Evolutionary conservation across 2,888 invertebrate species (phyloP).

Genomic region (Agrochola litura): DNA sequence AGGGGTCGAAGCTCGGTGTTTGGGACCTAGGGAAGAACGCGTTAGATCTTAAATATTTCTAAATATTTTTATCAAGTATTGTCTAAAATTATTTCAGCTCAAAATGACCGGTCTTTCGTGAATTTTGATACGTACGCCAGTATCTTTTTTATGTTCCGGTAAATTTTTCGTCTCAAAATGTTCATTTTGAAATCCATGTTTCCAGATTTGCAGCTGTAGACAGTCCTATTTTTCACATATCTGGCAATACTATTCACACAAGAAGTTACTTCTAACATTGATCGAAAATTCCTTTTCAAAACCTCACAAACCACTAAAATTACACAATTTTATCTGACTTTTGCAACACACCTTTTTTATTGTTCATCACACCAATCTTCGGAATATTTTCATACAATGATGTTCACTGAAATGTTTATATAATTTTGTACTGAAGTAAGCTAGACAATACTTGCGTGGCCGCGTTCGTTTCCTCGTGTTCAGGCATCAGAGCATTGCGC

Average conservation of each 20-base stretch:
- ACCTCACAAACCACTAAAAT: slow-evolving; percentile 45
- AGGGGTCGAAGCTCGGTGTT: slow-evolving; percentile 60
- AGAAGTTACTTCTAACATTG: slow-evolving; percentile 25
- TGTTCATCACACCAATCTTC: slow-evolving; percentile 47
- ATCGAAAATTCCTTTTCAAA: slow-evolving; percentile 40
- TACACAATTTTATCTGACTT: slow-evolving; percentile 38
- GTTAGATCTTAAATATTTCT: slow-evolving; percentile 32
- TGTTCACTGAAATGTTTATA: slow-evolving; percentile 29
- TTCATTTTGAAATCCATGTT: slow-evolving; percentile 29
- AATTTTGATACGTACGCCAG: slow-evolving; percentile 27
- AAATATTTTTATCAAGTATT: slow-evolving; percentile 35
- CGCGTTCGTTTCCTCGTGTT: slow-evolving; percentile 48
- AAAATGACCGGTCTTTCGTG: slow-evolving; percentile 12
- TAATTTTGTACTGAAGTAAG: slow-evolving; percentile 33
- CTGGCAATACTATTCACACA: slow-evolving; percentile 52
- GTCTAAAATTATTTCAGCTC: slow-evolving; percentile 56
- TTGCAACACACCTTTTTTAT: slow-evolving; percentile 43
- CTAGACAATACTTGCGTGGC: slow-evolving; percentile 48
- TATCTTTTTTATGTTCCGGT: not conserved
- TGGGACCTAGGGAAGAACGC: slow-evolving; percentile 56
- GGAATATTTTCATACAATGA: slow-evolving; percentile 45
- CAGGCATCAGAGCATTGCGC: slow-evolving; percentile 82
- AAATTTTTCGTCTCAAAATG: slow-evolving; percentile 22
- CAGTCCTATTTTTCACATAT: slow-evolving; percentile 35
- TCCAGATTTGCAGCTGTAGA: slow-evolving; percentile 12